Percentiles rank a stretch among this genome's conserved stretches.
These are phyloP conservation scores for Probaryconus sp. DNA, from an alignment of 1,140 invertebrate species.

Conservation along the genomic window DNA sequence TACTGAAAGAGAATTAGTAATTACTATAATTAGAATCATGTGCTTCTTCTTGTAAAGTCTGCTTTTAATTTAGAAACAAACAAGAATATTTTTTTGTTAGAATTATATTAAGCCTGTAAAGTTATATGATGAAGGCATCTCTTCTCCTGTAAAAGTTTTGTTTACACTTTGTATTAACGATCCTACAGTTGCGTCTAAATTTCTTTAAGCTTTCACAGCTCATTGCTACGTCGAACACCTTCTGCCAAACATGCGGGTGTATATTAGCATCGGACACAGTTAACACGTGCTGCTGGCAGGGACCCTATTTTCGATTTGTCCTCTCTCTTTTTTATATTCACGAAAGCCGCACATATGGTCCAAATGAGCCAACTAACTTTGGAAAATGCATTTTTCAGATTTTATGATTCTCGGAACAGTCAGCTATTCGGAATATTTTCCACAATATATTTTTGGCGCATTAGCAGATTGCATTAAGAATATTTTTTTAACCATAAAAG, in stretches of 20 bases:
- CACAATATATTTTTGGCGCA: conserved; percentile 1
- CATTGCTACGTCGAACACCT: conserved; percentile 18
- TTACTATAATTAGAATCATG: too few relatives aligned
- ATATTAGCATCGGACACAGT: conserved; percentile 10
- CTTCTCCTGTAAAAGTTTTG: conserved; percentile 13
- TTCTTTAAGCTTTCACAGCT: background rate
- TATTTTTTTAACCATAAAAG: too few relatives aligned
- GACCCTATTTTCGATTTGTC: conserved; percentile 12
- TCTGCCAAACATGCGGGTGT: conserved; percentile 18
- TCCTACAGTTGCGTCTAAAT: background rate
- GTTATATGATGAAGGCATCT: background rate
- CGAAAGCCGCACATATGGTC: conserved; percentile 28
- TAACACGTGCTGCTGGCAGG: conserved; percentile 23
- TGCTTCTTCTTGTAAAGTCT: too few relatives aligned
- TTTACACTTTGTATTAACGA: conserved; percentile 6
- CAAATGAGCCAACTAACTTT: conserved; percentile 7
- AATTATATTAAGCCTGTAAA: too few relatives aligned
- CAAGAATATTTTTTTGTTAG: too few relatives aligned
- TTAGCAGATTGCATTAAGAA: too few relatives aligned
- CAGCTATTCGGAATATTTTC: background rate
- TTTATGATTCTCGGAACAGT: conserved; percentile 19
- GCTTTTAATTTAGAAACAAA: too few relatives aligned
- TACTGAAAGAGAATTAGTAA: too few relatives aligned
- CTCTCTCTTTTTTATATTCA: conserved; percentile 17
- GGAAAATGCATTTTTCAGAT: conserved; percentile 26